Base-by-base conservation (phyloP, 2,113 vertebrate genomes). In the Tilapia sparmanii region DNA sequence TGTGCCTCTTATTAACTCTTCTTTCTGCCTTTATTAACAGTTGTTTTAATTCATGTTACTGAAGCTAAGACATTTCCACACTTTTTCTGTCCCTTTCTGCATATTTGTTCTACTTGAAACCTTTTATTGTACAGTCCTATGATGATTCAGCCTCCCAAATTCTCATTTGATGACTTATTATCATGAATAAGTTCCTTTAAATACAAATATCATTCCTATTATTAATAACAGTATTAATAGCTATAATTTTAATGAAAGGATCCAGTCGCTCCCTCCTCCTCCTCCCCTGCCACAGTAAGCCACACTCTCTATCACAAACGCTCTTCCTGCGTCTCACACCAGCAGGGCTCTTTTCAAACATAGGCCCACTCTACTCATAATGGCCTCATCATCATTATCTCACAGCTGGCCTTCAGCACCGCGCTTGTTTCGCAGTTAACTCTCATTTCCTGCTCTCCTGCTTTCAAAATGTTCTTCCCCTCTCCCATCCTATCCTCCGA, bases 331-430 rank as follows among this genome's bases (percentile, higher is more conserved):
- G 73, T 24, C 33, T 57, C 85, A 42, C 5, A 61, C 40, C 83
- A 85, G 73, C 53, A 45, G 81, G 83, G 81, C 55, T 86, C 84
- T 81, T 87, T 85, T 88, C 71, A 84, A 81, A 83, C 81, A 33
- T 24, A 78, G 40, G 83, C 16, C 87, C 88, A 87, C 88, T 88
- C 81, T 22, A 18, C 79, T 73, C 73, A 83, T 84, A 89, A 94
- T 84, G 45, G 90, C 54, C 63, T 91, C 84, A 82, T 90, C 86
- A 86, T 87, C 87, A 85, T 92, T 85, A 89, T 89, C 73, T 86
- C 90, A 87, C 91, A 94, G 90, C 86, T 90, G 91, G 86, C 83
- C 87, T 82, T 86, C 79, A 87, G 50, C 61, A 6, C 84, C 0
- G 42, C 57, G 19, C 82, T 76, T 53, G 61, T 38, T 66, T 22